Conservation (phyloP, 2,797 vertebrate species). For the Oreortyx pictus region DNA sequence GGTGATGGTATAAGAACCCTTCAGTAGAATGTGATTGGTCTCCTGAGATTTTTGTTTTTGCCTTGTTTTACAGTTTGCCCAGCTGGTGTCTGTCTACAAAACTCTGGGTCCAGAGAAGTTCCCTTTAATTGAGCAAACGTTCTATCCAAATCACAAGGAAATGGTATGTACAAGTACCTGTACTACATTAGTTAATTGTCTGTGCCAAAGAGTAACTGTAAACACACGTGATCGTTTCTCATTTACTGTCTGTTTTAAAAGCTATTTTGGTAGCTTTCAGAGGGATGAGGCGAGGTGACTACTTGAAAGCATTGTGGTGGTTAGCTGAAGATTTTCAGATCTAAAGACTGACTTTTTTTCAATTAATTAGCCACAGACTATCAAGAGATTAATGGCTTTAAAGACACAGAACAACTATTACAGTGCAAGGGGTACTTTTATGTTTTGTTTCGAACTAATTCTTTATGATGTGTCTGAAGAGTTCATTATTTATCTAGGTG, state of each 20-base stretch:
- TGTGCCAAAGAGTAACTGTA: not conserved
- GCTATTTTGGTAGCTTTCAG: not conserved
- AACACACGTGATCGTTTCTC: not conserved
- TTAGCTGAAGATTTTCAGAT: not conserved
- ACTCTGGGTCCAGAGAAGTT: slow-evolving; percentile 92
- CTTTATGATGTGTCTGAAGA: not conserved
- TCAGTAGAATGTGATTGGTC: not conserved
- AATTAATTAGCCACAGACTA: not conserved
- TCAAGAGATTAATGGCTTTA: not conserved
- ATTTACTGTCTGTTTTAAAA: not conserved
- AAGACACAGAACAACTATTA: not conserved
- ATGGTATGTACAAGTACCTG: slow-evolving; percentile 86
- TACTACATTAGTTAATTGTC: not conserved
- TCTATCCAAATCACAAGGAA: slow-evolving; percentile 99
- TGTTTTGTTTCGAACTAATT: not conserved
- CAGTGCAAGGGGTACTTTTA: not conserved
- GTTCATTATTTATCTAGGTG: not conserved
- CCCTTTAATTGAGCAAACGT: slow-evolving; percentile 95
- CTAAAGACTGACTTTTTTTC: not conserved
- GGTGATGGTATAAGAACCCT: not conserved
- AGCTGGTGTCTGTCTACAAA: slow-evolving; percentile 92
- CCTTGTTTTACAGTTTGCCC: slow-evolving; percentile 90
- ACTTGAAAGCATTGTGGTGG: not conserved
- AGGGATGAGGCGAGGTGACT: not conserved
- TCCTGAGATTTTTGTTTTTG: slow-evolving; percentile 6